Percentiles rank a stretch among this genome's conserved stretches.
These are phyloP conservation scores for Eulithis testata DNA, from an alignment of 2,888 invertebrate species.

Conservation along the genomic window DNA sequence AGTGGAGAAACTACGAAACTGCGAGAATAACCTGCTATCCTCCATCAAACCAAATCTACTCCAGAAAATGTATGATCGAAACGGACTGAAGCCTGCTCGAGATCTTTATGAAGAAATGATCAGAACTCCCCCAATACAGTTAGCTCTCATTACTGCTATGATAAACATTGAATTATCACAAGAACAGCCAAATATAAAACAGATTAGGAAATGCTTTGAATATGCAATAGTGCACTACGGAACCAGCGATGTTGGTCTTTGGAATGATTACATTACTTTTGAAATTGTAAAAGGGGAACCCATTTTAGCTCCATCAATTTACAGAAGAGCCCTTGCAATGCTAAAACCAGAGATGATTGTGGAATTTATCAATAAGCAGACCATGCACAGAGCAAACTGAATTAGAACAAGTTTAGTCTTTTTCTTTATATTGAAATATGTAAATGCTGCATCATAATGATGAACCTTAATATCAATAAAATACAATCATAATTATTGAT, in stretches of 20 bases:
- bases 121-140: slow-evolving; percentile 83
- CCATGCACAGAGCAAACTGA: slow-evolving; percentile 38
- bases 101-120: slow-evolving; percentile 86
- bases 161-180: slow-evolving; percentile 80
- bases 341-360: slow-evolving; percentile 82
- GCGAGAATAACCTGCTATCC: slow-evolving; percentile 77
- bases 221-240: slow-evolving; percentile 88
- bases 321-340: slow-evolving; percentile 86
- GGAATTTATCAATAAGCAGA: slow-evolving; percentile 81
- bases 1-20: slow-evolving; percentile 71
- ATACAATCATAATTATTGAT: slow-evolving; percentile 50
- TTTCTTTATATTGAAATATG: neutral
- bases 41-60: slow-evolving; percentile 86
- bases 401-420: neutral
- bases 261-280: slow-evolving; percentile 90
- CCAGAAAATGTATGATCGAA: slow-evolving; percentile 80
- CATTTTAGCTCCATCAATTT: slow-evolving; percentile 81
- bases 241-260: slow-evolving; percentile 85
- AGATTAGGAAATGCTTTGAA: slow-evolving; percentile 86
- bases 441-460: neutral
- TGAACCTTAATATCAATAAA: slow-evolving; percentile 17
- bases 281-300: slow-evolving; percentile 87
- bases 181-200: slow-evolving; percentile 72
- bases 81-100: slow-evolving; percentile 85
- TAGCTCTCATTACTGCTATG: slow-evolving; percentile 87